Percentiles rank a stretch among this genome's conserved stretches.
These are phyloP conservation scores for Semicossyphus pulcher DNA, from an alignment of 2,113 vertebrate genomes.

Conservation along the genomic window DNA sequence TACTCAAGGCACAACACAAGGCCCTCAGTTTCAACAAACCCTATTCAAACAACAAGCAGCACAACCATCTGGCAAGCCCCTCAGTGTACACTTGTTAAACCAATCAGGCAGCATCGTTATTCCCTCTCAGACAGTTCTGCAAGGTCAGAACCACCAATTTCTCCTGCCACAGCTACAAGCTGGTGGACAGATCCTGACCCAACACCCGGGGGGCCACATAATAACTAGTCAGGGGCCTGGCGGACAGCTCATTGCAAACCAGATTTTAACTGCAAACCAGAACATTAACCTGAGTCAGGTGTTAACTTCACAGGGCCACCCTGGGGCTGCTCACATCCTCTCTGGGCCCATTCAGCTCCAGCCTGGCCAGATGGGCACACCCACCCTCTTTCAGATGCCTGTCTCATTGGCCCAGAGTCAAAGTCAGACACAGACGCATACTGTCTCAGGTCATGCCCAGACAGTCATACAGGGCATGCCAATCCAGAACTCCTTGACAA, in stretches of 20 bases:
- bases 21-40: constrained; percentile 85
- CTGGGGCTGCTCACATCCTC: constrained; percentile 91
- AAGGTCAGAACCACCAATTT: constrained; percentile 94
- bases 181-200: constrained; percentile 90
- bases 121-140: constrained; percentile 91
- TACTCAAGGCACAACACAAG: constrained; percentile 82
- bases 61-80: constrained; percentile 88
- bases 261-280: constrained; percentile 93
- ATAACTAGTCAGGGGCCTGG: constrained; percentile 89
- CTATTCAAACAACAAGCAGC: constrained; percentile 87
- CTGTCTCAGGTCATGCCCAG: constrained; percentile 81
- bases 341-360: constrained; percentile 91
- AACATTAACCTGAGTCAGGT: constrained; percentile 93
- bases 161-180: constrained; percentile 89
- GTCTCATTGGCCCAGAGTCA: constrained; percentile 86
- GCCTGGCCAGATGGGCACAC: constrained; percentile 90
- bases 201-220: constrained; percentile 88
- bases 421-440: constrained; percentile 86
- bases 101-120: constrained; percentile 95
- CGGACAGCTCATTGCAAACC: constrained; percentile 92
- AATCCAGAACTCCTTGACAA: constrained; percentile 90
- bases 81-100: constrained; percentile 94
- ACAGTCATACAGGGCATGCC: constrained; percentile 93
- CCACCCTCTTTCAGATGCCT: constrained; percentile 94
- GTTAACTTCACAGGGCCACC: constrained; percentile 88